A percentile compares a stretch with the other conserved stretches of the same genome.
Conservation (phyloP, 2,797 vertebrate genomes). For the Geotria australis region DNA sequence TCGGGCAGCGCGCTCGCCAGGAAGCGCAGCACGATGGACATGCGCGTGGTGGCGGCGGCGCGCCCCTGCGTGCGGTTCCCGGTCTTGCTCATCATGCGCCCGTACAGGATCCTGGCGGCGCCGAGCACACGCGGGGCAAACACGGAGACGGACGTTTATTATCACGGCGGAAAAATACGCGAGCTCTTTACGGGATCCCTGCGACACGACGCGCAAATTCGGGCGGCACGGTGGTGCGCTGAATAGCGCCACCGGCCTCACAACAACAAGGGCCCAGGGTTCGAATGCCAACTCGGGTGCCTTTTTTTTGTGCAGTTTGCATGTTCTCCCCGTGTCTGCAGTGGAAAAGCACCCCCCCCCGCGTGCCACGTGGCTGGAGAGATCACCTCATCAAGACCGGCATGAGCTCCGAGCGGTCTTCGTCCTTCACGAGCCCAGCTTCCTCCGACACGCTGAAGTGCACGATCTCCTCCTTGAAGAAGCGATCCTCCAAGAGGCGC, state of each 20-base stretch:
- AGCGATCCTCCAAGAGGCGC: conserved; percentile 56
- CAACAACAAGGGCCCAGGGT: no score
- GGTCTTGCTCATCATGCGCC: conserved; percentile 62
- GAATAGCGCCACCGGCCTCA: no score
- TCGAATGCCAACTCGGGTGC: no score
- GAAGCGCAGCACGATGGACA: conserved; percentile 64
- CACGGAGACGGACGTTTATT: no score
- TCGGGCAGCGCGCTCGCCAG: conserved; percentile 43
- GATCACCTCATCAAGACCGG: conserved; percentile 74
- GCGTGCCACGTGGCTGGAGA: neutral
- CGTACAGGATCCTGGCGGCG: conserved; percentile 48
- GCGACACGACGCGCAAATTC: no score
- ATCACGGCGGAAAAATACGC: no score
- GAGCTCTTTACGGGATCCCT: no score
- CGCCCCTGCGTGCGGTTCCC: conserved; percentile 75
- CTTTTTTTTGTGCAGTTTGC: no score
- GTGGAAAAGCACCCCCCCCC: no score
- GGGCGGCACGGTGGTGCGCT: no score
- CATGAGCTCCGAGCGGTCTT: conserved; percentile 40
- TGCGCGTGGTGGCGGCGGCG: conserved; percentile 25
- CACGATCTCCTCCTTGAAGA: conserved; percentile 79
- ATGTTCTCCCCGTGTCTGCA: no score
- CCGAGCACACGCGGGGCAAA: no score
- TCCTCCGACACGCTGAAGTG: conserved; percentile 81
- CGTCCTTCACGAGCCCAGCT: conserved; percentile 24